These are phyloP conservation scores for Stomatorhinus ivindoensis DNA, from an alignment of 2,113 vertebrate genomes.

Conservation along the genomic window DNA sequence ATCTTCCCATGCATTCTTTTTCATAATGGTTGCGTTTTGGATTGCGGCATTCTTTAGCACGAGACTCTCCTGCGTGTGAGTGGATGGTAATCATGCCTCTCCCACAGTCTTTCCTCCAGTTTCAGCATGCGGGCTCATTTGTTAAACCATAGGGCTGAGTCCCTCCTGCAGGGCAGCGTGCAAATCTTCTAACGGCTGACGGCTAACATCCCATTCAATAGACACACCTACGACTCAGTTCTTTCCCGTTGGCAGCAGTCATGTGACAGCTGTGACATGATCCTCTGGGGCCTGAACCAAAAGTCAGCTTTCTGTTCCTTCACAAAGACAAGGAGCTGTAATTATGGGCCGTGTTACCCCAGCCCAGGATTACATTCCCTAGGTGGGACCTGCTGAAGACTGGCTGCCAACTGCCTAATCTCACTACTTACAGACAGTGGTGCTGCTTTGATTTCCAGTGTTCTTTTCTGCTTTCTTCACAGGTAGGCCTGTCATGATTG, in stretches of 20 bases:
- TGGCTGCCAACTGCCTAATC: background rate
- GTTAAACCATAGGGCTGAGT: background rate
- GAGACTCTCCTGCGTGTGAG: background rate
- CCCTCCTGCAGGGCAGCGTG: background rate
- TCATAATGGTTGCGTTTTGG: background rate
- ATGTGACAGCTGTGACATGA: background rate
- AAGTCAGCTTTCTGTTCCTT: background rate
- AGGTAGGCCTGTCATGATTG: constrained; percentile 94
- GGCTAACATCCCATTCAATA: background rate
- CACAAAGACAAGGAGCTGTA: background rate
- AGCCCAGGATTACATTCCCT: background rate
- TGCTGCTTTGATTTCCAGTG: background rate
- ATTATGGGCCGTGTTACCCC: background rate
- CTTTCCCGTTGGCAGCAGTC: background rate
- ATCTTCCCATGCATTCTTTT: background rate
- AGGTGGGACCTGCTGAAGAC: background rate
- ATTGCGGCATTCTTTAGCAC: background rate
- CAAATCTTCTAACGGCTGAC: background rate
- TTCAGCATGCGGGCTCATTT: background rate
- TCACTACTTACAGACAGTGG: background rate
- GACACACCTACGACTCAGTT: too few species aligned
- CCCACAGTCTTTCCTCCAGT: background rate
- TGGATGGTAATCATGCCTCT: too few species aligned
- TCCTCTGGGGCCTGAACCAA: background rate
- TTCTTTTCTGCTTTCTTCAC: constrained; percentile 48